phyloP scores from a whole-genome alignment of 23 tunicate species.

The Halocynthia aurantium region DNA sequence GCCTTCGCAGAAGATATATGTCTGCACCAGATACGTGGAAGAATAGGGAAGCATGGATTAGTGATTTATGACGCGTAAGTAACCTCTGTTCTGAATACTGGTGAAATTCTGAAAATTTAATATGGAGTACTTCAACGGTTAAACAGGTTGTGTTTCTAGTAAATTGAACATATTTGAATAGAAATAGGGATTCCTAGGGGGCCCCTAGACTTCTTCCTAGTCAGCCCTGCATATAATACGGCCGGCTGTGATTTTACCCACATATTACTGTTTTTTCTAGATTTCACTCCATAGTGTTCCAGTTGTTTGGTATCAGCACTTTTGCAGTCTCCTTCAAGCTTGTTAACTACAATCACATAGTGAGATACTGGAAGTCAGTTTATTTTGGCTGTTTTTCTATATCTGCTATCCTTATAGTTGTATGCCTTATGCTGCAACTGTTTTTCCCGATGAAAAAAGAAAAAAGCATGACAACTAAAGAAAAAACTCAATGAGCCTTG shows the following conservation, averaged over 20 bases:
- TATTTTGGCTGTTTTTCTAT: constrained; percentile 9
- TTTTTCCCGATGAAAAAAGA: too few species aligned
- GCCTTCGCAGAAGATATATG: constrained; percentile 10
- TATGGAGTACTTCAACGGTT: neutral
- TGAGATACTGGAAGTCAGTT: constrained; percentile 14
- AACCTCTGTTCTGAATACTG: too few species aligned
- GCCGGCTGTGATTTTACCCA: too few species aligned
- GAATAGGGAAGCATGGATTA: neutral
- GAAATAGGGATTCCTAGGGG: too few species aligned
- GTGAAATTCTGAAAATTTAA: neutral
- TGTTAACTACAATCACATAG: constrained; percentile 3
- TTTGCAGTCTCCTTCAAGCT: constrained; percentile 3
- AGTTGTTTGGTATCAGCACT: constrained; percentile 17
- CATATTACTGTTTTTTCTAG: constrained; percentile 1
- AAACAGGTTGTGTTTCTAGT: neutral
- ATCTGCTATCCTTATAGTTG: neutral
- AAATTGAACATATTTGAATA: too few species aligned
- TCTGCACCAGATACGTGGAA: neutral
- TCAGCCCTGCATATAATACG: too few species aligned
- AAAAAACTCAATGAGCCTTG: too few species aligned
- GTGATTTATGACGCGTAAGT: constrained; percentile 6
- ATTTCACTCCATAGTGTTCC: constrained; percentile 9
- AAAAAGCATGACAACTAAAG: too few species aligned
- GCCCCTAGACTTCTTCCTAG: too few species aligned
- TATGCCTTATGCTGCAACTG: too few species aligned